Conservation (phyloP, 2,113 vertebrate genomes). For the Atrichornis clamosus region DNA sequence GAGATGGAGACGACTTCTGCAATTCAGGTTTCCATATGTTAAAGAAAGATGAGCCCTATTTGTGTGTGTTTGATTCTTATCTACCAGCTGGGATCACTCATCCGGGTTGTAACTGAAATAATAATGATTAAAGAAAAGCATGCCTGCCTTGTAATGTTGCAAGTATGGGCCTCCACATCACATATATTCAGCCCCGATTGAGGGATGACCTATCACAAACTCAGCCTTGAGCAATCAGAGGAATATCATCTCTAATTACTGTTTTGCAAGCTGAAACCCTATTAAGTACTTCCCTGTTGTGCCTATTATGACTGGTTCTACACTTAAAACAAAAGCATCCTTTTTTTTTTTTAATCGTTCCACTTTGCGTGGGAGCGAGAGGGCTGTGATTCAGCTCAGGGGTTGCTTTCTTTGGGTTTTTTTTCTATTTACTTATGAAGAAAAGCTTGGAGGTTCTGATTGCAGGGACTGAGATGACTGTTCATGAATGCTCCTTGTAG, state of each 20-base stretch:
- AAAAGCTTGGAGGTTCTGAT: neutral
- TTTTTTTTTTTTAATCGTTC: neutral
- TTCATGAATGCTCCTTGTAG: neutral
- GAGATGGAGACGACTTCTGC: slow-evolving; percentile 19
- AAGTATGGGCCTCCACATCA: slow-evolving; percentile 39
- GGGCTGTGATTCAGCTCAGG: neutral
- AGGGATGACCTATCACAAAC: slow-evolving; percentile 54
- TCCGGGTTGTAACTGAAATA: slow-evolving; percentile 63
- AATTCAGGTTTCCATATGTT: slow-evolving; percentile 56
- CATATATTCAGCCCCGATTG: neutral
- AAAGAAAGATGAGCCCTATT: slow-evolving; percentile 63
- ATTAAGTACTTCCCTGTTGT: slow-evolving; percentile 56
- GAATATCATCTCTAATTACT: slow-evolving; percentile 61
- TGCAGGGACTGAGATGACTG: neutral
- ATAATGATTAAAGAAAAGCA: slow-evolving; percentile 70
- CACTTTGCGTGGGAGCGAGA: neutral
- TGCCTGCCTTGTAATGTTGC: slow-evolving; percentile 56
- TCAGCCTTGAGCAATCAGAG: slow-evolving; percentile 56
- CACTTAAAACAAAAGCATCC: slow-evolving; percentile 42
- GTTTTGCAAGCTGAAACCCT: slow-evolving; percentile 59
- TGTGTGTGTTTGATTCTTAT: slow-evolving; percentile 67
- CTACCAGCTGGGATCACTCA: slow-evolving; percentile 70
- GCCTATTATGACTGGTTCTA: slow-evolving; percentile 50
- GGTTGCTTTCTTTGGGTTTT: neutral
- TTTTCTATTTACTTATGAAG: neutral